Conservation (phyloP, 2,113 vertebrate species). For the Entelurus aequoreus region DNA sequence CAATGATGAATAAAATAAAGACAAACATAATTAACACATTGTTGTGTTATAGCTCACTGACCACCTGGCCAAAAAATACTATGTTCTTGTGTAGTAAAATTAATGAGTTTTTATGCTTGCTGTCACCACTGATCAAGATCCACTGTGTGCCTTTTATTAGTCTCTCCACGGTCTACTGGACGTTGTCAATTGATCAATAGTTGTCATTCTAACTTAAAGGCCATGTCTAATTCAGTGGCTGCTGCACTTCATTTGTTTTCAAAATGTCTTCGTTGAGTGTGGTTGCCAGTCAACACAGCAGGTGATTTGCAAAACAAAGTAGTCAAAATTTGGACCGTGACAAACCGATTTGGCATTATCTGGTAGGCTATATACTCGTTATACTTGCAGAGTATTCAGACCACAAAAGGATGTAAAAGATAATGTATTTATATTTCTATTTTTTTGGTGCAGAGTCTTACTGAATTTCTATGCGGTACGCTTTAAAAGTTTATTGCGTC, state of each 20-base stretch:
- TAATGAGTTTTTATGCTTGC: conserved; percentile 24
- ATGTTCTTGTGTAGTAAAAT: conserved; percentile 4
- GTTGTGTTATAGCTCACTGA: neutral
- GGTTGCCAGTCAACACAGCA: neutral
- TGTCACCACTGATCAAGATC: conserved; percentile 39
- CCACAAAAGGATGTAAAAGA: too few relatives aligned
- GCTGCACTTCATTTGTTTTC: conserved; percentile 27
- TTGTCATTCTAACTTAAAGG: conserved; percentile 50
- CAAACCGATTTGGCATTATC: too few relatives aligned
- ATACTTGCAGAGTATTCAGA: too few relatives aligned
- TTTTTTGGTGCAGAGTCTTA: too few relatives aligned
- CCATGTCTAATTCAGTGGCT: conserved; percentile 12
- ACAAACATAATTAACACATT: neutral
- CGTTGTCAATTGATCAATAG: conserved; percentile 46
- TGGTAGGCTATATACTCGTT: too few relatives aligned
- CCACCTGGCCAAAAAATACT: neutral
- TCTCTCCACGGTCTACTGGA: conserved; percentile 14
- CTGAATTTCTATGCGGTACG: too few relatives aligned
- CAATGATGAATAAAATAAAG: neutral
- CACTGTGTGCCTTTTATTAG: conserved; percentile 9
- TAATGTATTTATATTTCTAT: too few relatives aligned
- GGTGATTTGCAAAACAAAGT: neutral
- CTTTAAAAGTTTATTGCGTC: too few relatives aligned
- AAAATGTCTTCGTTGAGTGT: conserved; percentile 26
- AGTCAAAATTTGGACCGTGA: too few relatives aligned